Evolutionary conservation across 2,113 vertebrate genomes (phyloP), one percentile per base, ranked within the genome.

Genomic region (Urocolius indicus): DNA sequence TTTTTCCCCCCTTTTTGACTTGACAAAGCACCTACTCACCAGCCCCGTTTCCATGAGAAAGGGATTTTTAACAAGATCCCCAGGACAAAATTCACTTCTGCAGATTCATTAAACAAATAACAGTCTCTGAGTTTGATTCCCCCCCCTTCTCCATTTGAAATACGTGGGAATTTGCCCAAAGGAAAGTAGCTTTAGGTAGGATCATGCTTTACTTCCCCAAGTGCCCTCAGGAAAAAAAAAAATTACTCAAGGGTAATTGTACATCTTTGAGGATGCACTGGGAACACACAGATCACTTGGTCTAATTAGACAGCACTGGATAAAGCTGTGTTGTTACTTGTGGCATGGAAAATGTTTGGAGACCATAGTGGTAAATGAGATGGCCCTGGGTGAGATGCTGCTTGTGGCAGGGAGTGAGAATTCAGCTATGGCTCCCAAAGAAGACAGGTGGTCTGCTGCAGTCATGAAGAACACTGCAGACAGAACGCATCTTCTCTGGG

Each of bases 131-230:
- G 84, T 86, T 75, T 81, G 19, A 68, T 65, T 69, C 80, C 61
- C 38, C 9, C 38, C 38, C 38, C 38, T 69, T 46, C 43, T 86
- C 38, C 23, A 52, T 84, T 93, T 94, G 88, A 94, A 87, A 79
- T 76, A 87, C 71, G 78, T 95, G 90, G 82, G 94, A 95, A 84
- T 93, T 90, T 77, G 63, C 79, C 10, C 2, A 86, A 94, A 85
- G 81, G 26, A 5, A 29, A 12, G 32, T 55, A 67, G 21, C 8
- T 91, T 83, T 55, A 90, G 43, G 34, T 85, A 66, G 41, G 59
- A 82, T 32, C 26, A 18, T 55, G 29, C 5, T 85, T 76, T 87
- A 48, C 15, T 77, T 88, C 55, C 38, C 19, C 5, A 34, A 48
- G 90, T 46, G 26, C 85, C 79, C 61, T 78, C 13, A 38, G 65